phyloP scores from a whole-genome alignment of 2,113 vertebrate genomes.

The Pithys albifrons region DNA sequence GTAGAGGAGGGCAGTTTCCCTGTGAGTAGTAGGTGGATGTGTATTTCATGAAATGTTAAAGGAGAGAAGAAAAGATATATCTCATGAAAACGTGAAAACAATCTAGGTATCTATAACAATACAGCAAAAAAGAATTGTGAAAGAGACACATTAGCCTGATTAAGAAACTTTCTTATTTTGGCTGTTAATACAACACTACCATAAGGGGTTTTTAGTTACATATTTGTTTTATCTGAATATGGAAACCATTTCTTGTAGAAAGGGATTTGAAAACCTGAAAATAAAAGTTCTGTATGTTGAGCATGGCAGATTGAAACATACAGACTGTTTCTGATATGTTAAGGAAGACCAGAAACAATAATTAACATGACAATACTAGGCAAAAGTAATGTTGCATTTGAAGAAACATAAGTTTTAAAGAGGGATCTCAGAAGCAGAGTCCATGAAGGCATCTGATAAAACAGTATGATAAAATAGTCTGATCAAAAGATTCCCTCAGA shows the following conservation, averaged over 20 bases:
- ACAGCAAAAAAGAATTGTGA: not conserved
- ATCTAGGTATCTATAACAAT: not conserved
- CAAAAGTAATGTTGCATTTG: not conserved
- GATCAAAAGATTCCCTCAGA: not conserved
- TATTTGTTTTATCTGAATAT: not conserved
- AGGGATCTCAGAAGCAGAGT: fast-evolving
- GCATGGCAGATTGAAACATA: not conserved
- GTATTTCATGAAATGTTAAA: not conserved
- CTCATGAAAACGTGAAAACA: not conserved
- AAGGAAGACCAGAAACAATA: not conserved
- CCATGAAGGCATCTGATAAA: not conserved
- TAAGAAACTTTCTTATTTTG: not conserved
- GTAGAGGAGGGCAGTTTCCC: not conserved
- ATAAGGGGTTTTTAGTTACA: not conserved
- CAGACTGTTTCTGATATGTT: not conserved
- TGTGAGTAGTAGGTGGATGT: not conserved
- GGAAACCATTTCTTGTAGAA: not conserved
- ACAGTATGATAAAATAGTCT: not conserved
- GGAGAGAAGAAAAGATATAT: not conserved
- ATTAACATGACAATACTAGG: not conserved
- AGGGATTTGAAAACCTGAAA: not conserved
- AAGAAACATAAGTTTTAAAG: not conserved
- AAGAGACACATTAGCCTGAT: not conserved
- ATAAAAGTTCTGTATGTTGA: not conserved
- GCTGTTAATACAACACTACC: not conserved